These are phyloP conservation scores for Heliconius charithonia DNA, from an alignment of 2,888 invertebrate species.

Conservation along the genomic window DNA sequence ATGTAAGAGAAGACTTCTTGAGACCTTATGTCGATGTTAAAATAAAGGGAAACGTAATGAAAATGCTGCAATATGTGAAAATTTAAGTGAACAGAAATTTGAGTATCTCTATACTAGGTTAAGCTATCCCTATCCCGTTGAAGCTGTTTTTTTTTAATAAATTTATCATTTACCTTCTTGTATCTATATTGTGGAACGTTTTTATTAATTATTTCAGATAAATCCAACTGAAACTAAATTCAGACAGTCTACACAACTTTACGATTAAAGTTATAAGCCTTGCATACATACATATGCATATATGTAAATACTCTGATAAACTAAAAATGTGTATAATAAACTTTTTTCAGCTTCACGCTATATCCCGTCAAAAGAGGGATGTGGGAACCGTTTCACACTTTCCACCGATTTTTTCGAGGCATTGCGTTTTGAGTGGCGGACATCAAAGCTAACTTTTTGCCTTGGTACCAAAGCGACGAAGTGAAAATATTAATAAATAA, in stretches of 20 bases:
- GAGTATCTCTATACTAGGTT: neutral
- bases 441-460: too few species aligned
- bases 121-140: neutral
- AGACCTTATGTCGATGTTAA: too few species aligned
- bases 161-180: neutral
- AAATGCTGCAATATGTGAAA: neutral
- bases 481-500: too few species aligned
- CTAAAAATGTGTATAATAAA: too few species aligned
- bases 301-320: too few species aligned
- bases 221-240: slow-evolving; percentile 2
- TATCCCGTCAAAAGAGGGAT: too few species aligned
- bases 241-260: neutral
- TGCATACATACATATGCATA: too few species aligned
- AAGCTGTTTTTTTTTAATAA: neutral
- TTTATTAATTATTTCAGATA: neutral
- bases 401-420: too few species aligned
- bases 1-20: neutral
- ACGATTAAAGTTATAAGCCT: neutral
- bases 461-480: too few species aligned
- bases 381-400: too few species aligned
- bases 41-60: neutral
- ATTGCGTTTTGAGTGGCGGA: too few species aligned
- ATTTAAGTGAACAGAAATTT: neutral
- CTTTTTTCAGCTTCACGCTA: too few species aligned
- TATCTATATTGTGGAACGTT: neutral